These are phyloP conservation scores for Mongoloraphidia duomilia DNA, from an alignment of 2,888 invertebrate genomes.

Conservation along the genomic window DNA sequence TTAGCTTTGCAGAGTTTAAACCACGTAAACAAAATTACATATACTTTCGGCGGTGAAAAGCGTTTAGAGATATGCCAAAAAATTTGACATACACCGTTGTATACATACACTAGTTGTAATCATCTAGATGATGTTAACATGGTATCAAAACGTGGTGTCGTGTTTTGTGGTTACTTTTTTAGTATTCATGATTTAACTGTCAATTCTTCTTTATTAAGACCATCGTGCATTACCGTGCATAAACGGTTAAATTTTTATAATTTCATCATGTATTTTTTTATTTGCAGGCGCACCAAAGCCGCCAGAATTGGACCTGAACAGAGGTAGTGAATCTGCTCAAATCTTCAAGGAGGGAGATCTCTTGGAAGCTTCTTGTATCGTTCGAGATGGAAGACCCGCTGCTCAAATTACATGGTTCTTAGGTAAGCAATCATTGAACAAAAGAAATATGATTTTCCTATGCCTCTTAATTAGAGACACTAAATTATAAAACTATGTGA, in stretches of 20 bases:
- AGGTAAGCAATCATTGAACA: conserved; percentile 28
- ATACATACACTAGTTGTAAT: not conserved
- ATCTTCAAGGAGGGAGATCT: conserved; percentile 44
- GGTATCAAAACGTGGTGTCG: no score
- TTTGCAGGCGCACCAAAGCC: conserved; percentile 33
- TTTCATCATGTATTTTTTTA: conserved; percentile 6
- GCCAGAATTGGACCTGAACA: conserved; percentile 31
- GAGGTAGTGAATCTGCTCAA: conserved; percentile 26
- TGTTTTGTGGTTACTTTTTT: no score
- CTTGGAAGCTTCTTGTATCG: conserved; percentile 50
- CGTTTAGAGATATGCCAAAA: not conserved
- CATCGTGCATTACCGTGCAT: no score
- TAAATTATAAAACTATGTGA: no score
- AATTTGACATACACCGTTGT: not conserved
- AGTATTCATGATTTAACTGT: no score
- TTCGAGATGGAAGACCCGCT: conserved; percentile 55
- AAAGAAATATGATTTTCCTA: no score
- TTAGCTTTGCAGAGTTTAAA: not conserved
- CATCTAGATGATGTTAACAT: no score
- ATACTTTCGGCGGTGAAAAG: not conserved
- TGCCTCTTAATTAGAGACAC: no score
- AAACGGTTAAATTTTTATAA: not conserved
- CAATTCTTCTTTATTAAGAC: no score
- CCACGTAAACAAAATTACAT: not conserved
- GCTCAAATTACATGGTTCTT: conserved; percentile 63